Evolutionary conservation across 64 coral and sea anemone genomes (phyloP).

Genomic region (Cladopsammia gracilis): DNA sequence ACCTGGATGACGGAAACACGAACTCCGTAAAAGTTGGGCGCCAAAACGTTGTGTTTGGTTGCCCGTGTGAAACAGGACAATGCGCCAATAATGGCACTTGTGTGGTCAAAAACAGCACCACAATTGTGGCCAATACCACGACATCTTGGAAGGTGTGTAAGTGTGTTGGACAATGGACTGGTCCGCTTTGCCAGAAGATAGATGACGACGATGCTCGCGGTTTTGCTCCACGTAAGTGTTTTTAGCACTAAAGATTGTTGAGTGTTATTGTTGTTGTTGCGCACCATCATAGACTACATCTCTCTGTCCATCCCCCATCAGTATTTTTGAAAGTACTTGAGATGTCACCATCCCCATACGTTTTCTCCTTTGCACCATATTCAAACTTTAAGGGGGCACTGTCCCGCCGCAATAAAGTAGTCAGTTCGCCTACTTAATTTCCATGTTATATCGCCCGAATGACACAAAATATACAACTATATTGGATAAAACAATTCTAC

Average conservation of each 20-base stretch:
- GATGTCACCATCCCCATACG: too few species aligned
- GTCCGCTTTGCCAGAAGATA: not conserved
- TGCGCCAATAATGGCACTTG: constrained; percentile 67
- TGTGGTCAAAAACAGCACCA: constrained; percentile 5
- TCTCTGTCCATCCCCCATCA: too few species aligned
- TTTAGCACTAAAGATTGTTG: not conserved
- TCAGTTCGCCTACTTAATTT: too few species aligned
- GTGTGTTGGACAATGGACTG: constrained; percentile 18
- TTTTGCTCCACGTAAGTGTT: constrained; percentile 20
- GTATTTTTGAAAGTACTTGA: too few species aligned
- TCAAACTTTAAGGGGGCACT: too few species aligned
- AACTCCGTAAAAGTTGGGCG: constrained; percentile 18
- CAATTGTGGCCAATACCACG: constrained; percentile 12
- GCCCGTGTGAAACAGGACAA: constrained; percentile 50
- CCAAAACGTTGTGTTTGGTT: constrained; percentile 53
- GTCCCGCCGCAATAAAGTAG: too few species aligned
- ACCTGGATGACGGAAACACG: constrained; percentile 10
- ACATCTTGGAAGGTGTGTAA: constrained; percentile 20
- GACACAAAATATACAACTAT: too few species aligned
- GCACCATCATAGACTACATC: too few species aligned
- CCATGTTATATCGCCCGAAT: too few species aligned
- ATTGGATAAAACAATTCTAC: too few species aligned
- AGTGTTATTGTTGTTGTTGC: too few species aligned
- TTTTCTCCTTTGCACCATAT: too few species aligned
- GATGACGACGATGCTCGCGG: not conserved